Base-by-base conservation (phyloP, 2,888 invertebrate species). In the Aphidoletes aphidimyza region DNA sequence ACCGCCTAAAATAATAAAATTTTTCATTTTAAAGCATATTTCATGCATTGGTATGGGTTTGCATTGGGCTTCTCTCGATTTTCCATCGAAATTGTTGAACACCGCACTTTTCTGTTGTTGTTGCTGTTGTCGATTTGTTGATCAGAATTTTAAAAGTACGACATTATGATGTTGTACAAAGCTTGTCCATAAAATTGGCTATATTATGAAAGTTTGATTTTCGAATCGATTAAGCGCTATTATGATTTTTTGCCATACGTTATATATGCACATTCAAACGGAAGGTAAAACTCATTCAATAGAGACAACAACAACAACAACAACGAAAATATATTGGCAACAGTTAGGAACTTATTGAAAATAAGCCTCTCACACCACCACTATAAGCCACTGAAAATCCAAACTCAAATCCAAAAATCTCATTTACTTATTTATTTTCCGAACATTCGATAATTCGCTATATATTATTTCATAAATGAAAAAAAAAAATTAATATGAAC, bases 391-490 rank as follows among this genome's bases (percentile, higher is more conserved):
- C n/a, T n/a, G n/a, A n/a, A n/a, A n/a, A n/a, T n/a, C n/a, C n/a
- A n/a, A 39, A 8, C 39, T 39, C 39, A 8, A 8, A 8, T 39
- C 39, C 39, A 8, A 47, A 14, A 47, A 14, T 47, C 17, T 47
- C 47, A 47, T 47, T 47, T 6, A n/a, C n/a, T n/a, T n/a, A 17
- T 11, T 47, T 17, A 17, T 47, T 47, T 2, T 69, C 30, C 0
- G n/a, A n/a, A 69, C 14, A 69, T 69, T 69, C 34, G 69, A 30
- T 30, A 26, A 11, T 2, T 69, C 30, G 26, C n/a, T 14, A 69
- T 69, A n/a, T n/a, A n/a, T 69, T 30, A 69, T 69, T 69, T 69
- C 34, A 69, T n/a, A 30, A 69, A 69, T 69, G 69, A 69, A 30
- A 69, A n/a, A n/a, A n/a, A n/a, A n/a, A 30, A 69, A 6, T 30